These are phyloP conservation scores for Campoletis raptor DNA, from an alignment of 2,888 invertebrate species.

Conservation along the genomic window DNA sequence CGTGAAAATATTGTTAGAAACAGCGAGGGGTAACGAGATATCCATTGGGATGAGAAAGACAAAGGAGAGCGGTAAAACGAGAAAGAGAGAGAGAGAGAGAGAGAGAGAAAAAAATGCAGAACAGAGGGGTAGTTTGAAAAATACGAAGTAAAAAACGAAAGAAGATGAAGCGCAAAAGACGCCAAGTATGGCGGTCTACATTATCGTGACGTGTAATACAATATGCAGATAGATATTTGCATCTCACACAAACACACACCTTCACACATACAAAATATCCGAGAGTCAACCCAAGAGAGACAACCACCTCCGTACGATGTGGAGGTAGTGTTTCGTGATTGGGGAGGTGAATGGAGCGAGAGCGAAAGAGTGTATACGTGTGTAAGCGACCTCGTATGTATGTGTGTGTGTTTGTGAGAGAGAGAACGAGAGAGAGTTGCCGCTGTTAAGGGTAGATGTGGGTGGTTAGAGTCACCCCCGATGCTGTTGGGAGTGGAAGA, in stretches of 20 bases:
- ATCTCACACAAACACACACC: constrained; percentile 72
- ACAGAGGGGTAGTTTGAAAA: constrained; percentile 28
- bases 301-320: constrained; percentile 49
- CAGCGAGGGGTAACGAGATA: constrained; percentile 48
- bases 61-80: constrained; percentile 12
- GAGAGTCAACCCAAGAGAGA: constrained; percentile 28
- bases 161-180: constrained; percentile 53
- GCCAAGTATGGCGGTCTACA: constrained; percentile 72
- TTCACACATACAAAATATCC: neutral
- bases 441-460: constrained; percentile 46
- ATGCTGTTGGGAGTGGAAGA: constrained; percentile 59
- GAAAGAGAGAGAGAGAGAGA: constrained; percentile 22
- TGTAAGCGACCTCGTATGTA: neutral
- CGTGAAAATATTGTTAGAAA: constrained; percentile 42
- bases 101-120: constrained; percentile 26
- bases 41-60: constrained; percentile 32
- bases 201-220: constrained; percentile 83
- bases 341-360: constrained; percentile 66
- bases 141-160: constrained; percentile 33
- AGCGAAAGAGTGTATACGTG: constrained; percentile 24
- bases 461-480: constrained; percentile 56
- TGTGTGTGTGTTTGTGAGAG: constrained; percentile 15
- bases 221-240: constrained; percentile 83
- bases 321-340: constrained; percentile 53
- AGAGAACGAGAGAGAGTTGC: constrained; percentile 25